Percentiles rank a stretch among this genome's conserved stretches.
phyloP scores from a whole-genome alignment of 1,140 invertebrate genomes.

The Sitophilus oryzae region DNA sequence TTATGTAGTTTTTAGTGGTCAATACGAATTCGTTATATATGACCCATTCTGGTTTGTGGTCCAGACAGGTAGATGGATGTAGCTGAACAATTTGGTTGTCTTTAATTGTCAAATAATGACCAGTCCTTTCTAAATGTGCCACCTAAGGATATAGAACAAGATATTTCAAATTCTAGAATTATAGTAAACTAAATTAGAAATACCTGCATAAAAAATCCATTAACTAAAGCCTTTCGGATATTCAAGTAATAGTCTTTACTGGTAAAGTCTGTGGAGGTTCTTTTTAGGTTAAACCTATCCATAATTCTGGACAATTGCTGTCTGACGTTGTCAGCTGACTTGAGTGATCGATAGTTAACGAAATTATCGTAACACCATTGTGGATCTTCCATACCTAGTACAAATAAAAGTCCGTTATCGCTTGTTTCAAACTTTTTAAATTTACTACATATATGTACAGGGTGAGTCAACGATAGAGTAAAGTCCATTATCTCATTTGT shows the following conservation, averaged over 20 bases:
- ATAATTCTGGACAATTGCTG: constrained; percentile 61
- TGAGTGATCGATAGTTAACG: constrained; percentile 95
- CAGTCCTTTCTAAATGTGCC: constrained; percentile 90
- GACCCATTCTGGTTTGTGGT: constrained; percentile 99
- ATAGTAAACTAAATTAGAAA: constrained; percentile 17
- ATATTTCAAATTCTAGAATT: not conserved
- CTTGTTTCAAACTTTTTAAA: no score
- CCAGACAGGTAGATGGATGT: constrained; percentile 96
- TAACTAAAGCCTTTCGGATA: constrained; percentile 94
- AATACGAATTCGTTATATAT: constrained; percentile 99
- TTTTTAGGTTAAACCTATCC: constrained; percentile 84
- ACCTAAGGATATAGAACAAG: constrained; percentile 53
- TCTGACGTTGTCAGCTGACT: constrained; percentile 70
- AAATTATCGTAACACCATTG: constrained; percentile 99
- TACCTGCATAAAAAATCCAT: constrained; percentile 99
- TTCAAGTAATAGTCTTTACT: constrained; percentile 99
- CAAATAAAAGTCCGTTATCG: no score
- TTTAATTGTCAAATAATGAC: constrained; percentile 97
- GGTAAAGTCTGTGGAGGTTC: constrained; percentile 97
- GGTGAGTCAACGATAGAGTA: no score
- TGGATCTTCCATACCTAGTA: constrained; percentile 71
- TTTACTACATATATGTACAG: no score
- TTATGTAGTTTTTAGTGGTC: constrained; percentile 98
- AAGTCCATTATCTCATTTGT: no score
- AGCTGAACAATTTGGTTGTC: constrained; percentile 99